Evolutionary conservation across 2,797 vertebrate genomes (phyloP).

Genomic region (Sebastes hubbsi): DNA sequence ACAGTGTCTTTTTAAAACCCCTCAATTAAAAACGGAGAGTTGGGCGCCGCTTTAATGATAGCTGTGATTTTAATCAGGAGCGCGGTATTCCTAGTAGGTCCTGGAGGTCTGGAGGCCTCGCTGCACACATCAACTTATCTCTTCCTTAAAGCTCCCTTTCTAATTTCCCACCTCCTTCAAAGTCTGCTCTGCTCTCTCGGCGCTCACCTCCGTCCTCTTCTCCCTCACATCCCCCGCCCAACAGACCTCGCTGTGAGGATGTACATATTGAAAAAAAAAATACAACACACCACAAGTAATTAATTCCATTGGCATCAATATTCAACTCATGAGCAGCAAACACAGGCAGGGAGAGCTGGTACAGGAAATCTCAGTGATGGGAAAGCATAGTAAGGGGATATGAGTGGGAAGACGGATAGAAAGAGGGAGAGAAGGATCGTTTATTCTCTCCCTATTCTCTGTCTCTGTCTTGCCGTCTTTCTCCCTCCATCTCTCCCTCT

Average conservation of each 20-base stretch:
- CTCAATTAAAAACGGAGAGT: conserved; percentile 72
- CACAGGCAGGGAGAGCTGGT: conserved; percentile 43
- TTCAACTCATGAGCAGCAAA: conserved; percentile 76
- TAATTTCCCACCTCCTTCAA: conserved; percentile 84
- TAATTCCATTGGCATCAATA: conserved; percentile 84
- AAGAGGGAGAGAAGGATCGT: conserved; percentile 55
- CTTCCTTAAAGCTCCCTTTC: conserved; percentile 79
- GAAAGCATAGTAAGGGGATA: conserved; percentile 49
- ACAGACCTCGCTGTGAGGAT: conserved; percentile 65
- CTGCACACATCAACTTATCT: conserved; percentile 81
- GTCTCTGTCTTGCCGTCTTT: conserved; percentile 45
- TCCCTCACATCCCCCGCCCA: background rate
- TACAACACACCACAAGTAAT: conserved; percentile 73
- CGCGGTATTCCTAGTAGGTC: conserved; percentile 74
- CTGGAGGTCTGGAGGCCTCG: conserved; percentile 77
- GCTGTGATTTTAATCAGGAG: conserved; percentile 83
- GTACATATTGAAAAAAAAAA: conserved; percentile 63
- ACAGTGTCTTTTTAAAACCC: conserved; percentile 70
- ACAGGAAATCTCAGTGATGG: conserved; percentile 65
- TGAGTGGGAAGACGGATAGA: conserved; percentile 54
- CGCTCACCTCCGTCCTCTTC: conserved; percentile 21
- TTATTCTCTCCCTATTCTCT: conserved; percentile 60
- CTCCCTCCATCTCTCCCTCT: conserved; percentile 27
- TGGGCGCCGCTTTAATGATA: conserved; percentile 75
- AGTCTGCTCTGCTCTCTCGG: conserved; percentile 63